Evolutionary conservation across 2,797 vertebrate species (phyloP).

Genomic region (Trichosurus vulpecula): DNA sequence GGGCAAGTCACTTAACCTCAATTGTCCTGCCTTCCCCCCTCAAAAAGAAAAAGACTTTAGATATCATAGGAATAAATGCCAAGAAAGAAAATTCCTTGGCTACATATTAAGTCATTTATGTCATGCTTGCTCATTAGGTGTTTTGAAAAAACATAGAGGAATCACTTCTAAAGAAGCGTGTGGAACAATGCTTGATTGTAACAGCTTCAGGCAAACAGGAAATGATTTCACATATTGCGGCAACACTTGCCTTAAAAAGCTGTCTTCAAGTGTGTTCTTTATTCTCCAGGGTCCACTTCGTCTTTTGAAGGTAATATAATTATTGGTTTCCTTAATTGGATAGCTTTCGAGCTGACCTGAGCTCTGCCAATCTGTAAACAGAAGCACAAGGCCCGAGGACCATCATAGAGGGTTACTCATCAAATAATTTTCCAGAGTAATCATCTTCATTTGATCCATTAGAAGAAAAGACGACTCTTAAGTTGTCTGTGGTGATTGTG

Average conservation of each 20-base stretch:
- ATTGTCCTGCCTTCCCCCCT: too few relatives aligned
- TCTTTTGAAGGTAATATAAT: slow-evolving; percentile 4
- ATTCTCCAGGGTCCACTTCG: not conserved
- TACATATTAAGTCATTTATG: not conserved
- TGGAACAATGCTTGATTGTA: not conserved
- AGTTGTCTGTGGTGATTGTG: not conserved
- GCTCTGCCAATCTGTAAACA: not conserved
- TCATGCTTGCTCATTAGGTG: too few relatives aligned
- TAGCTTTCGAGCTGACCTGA: not conserved
- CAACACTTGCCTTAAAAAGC: not conserved
- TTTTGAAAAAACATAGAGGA: not conserved
- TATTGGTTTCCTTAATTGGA: not conserved
- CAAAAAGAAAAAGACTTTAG: too few relatives aligned
- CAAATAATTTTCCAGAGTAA: not conserved
- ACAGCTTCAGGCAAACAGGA: not conserved
- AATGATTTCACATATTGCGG: not conserved
- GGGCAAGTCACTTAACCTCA: too few relatives aligned
- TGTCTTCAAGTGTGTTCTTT: not conserved
- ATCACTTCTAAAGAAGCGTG: not conserved
- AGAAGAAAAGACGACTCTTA: not conserved
- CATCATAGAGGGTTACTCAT: not conserved
- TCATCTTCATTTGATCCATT: not conserved
- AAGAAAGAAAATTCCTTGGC: not conserved
- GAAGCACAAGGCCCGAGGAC: not conserved
- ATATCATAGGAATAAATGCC: not conserved